Evolutionary conservation across 2,797 vertebrate genomes (phyloP), one percentile per base, ranked within the genome.

Genomic region (Argentina silus): DNA sequence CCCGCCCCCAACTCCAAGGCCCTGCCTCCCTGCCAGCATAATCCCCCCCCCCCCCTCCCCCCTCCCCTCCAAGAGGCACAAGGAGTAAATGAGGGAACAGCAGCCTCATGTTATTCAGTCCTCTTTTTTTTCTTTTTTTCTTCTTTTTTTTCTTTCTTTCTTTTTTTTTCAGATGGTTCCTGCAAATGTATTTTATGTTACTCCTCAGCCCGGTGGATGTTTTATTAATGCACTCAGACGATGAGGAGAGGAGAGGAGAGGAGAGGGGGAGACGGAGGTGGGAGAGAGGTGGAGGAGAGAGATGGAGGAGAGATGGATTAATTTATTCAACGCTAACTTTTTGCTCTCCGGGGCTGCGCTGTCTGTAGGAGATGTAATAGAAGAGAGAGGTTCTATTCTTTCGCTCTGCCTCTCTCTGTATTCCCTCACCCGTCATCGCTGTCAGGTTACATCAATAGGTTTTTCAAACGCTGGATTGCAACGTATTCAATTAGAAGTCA

Each of bases 301-400:
- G 84, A 89, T 89, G 84, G 88, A 89, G 89, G 85, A 83, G 83
- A 84, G 87, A 91, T 83, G 78, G 85, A 85, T 79, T 91, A 90
- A 91, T 93, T 90, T 92, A 93, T 90, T 91, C 90, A 83, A 88
- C 82, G 86, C 88, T 89, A 90, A 91, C 86, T 88, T 90, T n/a
- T 75, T 76, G 83, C 87, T 86, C 73, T 55, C 86, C 75, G 83
- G 73, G 56, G 68, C 9, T 55, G 56, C 55, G 48, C 57, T 64
- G 73, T 69, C 65, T 72, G 67, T 72, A 76, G 21, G 21, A 43
- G 42, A 43, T 43, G 14, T 43, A 63, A 17, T 45, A 17, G 10
- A 10, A 63, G 36, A 63, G 7, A 63, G 48, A 50, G 27, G n/a
- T 44, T 63, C 7, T 45, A 15, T 43, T 67, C 53, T 79, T 79